These are phyloP conservation scores for Cotesia congregata DNA, from an alignment of 2,888 invertebrate genomes.

Conservation along the genomic window DNA sequence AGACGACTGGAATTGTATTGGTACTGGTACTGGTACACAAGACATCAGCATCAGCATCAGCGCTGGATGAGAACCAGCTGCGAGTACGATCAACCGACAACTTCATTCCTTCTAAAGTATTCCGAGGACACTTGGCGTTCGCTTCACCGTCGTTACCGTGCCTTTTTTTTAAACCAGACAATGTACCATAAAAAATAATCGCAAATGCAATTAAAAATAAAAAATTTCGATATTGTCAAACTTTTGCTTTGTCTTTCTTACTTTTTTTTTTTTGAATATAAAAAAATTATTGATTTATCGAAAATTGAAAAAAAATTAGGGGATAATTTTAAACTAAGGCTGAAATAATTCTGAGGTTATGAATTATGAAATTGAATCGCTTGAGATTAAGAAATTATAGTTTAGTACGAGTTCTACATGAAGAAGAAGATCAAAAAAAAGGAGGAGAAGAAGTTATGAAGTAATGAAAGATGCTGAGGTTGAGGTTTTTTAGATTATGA, in stretches of 20 bases:
- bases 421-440: too few relatives aligned
- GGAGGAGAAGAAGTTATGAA: too few relatives aligned
- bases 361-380: too few relatives aligned
- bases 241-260: background rate
- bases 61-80: constrained; percentile 41
- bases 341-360: too few relatives aligned
- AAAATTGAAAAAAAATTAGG: too few relatives aligned
- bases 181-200: background rate
- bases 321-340: too few relatives aligned
- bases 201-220: background rate
- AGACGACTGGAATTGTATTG: background rate
- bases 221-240: background rate
- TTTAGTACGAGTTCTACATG: too few relatives aligned
- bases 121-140: background rate
- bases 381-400: too few relatives aligned
- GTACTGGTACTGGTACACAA: background rate
- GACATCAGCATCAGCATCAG: constrained; percentile 15
- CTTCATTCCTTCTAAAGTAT: background rate
- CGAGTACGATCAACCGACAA: constrained; percentile 44
- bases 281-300: too few relatives aligned
- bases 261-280: background rate
- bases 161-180: background rate
- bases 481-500: too few relatives aligned
- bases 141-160: background rate
- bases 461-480: too few relatives aligned